Base-by-base conservation (phyloP, 2,888 invertebrate genomes). In the Lapara coniferarum region DNA sequence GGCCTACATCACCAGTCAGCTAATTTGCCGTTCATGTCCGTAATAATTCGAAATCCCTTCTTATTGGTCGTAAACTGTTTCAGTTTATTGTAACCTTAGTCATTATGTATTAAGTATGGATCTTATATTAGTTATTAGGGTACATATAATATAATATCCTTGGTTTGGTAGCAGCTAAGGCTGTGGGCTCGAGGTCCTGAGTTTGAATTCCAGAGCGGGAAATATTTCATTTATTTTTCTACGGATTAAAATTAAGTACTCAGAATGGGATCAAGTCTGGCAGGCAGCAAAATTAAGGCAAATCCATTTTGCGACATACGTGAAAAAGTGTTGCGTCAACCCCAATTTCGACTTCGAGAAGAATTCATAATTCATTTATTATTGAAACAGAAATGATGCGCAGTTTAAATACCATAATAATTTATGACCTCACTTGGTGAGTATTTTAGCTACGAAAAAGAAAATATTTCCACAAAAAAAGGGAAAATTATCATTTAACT, bases 81-180 rank as follows among this genome's bases (percentile, higher is more conserved):
- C 74, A 77, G 70, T 75, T 72, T 71, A 74, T 76, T 70, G 77
- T 69, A 71, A 71, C 75, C 76, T 73, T 66, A 68, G 77, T 77
- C 77, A 80, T 78, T 75, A 73, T 71, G 67, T 72, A 74, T 73
- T 72, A 70, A 73, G 63, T 63, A 49, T 63, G 19, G 46, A 5
- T 53, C 57, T 58, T 58, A 30, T 30, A 58, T 58, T 58, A 58
- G 57, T 49, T 46, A 49, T 49, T 63, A 19, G 46, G 37, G 37
- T 37, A 37, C 37, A 37, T 37, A 3, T 37, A 37, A 6, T 37
- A 37, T 5, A 5, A 3, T 37, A 2, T 37, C 37, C 7, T 37
- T 37, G 8, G 37, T 37, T 37, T 37, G 5, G 37, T 37, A 6
- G 7, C 37, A 37, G 37, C 8, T 37, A 37, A 37, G 4, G 37